Evolutionary conservation across 2,113 vertebrate genomes (phyloP), one percentile per base, ranked within the genome.

Genomic region (Geococcyx californianus): DNA sequence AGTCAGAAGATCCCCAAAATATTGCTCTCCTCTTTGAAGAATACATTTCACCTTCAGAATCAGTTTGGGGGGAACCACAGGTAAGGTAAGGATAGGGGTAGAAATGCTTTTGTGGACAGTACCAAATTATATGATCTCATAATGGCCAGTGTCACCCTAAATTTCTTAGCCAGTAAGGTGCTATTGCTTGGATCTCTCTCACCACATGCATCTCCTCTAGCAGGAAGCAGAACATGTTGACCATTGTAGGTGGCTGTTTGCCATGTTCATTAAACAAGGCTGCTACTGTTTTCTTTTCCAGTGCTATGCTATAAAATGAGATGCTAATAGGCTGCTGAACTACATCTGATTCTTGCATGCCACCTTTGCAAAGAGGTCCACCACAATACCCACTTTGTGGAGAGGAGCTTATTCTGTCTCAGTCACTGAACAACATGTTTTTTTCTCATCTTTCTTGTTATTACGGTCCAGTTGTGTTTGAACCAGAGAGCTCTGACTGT

Each of bases 111-210:
- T 64, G 26, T 60, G 34, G 11, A 42, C 17, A 54, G 29, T 6
- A 54, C 6, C 14, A 82, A 54, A 49, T 70, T 34, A 15, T 12
- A 38, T 73, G 44, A 56, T 51, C 11, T 68, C 72, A 6, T 9
- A 17, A 23, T 16, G 34, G 26, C 38, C 36, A 77, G 20, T 0
- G 0, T 7, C 0, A 1, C 19, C 25, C 18, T 64, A 12, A n/a
- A 64, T 60, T 66, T 73, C 40, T 56, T 31, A 80, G 40, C 47
- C 44, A 34, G 33, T 26, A 1, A 73, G 76, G 40, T 38, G n/a
- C 40, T 77, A 11, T 18, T 66, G 6, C 64, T 84, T 49, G 36
- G 26, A 28, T 28, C 34, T 14, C 3, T 63, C 67, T 40, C 28
- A 44, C 33, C 44, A 25, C 23, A 18, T 1, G 3, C 6, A 4